Percentiles rank a stretch among this genome's conserved stretches.
phyloP scores from a whole-genome alignment of 2,797 vertebrate genomes.

The Novumbra hubbsi region DNA sequence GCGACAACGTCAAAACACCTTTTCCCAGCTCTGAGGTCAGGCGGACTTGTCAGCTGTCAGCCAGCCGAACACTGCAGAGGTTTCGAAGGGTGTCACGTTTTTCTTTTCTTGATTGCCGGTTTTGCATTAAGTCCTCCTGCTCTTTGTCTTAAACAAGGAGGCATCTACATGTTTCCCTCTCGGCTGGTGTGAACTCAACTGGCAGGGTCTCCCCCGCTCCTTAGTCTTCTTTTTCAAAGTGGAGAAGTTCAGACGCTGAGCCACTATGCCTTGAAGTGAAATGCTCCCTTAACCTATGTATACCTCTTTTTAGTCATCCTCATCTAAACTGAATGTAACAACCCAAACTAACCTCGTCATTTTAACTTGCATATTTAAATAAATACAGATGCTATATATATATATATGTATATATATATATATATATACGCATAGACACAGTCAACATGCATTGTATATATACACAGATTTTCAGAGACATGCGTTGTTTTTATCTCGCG shows the following conservation, averaged over 20 bases:
- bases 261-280: conserved; percentile 38
- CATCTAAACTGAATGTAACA: conserved; percentile 76
- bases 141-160: not conserved
- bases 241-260: conserved; percentile 39
- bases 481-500: conserved; percentile 53
- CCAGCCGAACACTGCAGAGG: too few species aligned
- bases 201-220: not conserved
- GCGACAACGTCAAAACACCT: too few species aligned
- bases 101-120: not conserved
- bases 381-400: conserved; percentile 63
- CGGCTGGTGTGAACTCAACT: not conserved
- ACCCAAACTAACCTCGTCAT: conserved; percentile 72
- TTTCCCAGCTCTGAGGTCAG: too few species aligned
- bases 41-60: too few species aligned
- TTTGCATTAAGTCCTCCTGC: not conserved
- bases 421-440: conserved; percentile 70
- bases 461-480: conserved; percentile 41
- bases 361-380: conserved; percentile 73
- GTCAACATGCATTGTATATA: conserved; percentile 73
- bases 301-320: conserved; percentile 49
- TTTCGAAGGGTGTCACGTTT: conserved; percentile 26
- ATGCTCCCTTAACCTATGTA: conserved; percentile 32
- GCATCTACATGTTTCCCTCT: not conserved
- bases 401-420: conserved; percentile 65
- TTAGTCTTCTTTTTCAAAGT: conserved; percentile 13